These are phyloP conservation scores for Panopea generosa DNA, from an alignment of 2,888 invertebrate genomes.

Conservation along the genomic window DNA sequence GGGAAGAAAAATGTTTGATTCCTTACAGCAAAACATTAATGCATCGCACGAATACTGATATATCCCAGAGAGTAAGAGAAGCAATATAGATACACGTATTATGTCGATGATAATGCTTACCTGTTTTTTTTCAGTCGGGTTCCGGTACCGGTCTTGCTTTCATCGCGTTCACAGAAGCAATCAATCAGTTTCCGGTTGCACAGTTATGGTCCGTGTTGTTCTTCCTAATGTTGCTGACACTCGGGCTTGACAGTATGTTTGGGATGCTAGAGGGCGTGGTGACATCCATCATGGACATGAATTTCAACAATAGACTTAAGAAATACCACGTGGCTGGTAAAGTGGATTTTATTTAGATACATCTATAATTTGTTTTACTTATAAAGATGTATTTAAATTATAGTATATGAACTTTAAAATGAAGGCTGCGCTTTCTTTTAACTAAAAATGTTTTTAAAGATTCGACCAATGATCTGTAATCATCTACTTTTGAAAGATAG, in stretches of 20 bases:
- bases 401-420: too few relatives aligned
- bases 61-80: too few relatives aligned
- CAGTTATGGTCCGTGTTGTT: conserved; percentile 98
- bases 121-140: conserved; percentile 91
- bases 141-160: conserved; percentile 98
- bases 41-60: too few relatives aligned
- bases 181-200: conserved; percentile 95
- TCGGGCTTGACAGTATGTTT: conserved; percentile 97
- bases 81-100: too few relatives aligned
- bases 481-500: too few relatives aligned
- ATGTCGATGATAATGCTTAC: too few relatives aligned
- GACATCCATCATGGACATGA: conserved; percentile 97
- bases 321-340: conserved; percentile 63
- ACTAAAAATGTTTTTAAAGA: too few relatives aligned
- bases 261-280: conserved; percentile 98
- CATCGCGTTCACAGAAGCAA: conserved; percentile 98
- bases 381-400: too few relatives aligned
- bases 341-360: not conserved
- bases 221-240: conserved; percentile 96
- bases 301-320: conserved; percentile 90
- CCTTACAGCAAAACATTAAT: too few relatives aligned
- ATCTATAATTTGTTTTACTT: not conserved
- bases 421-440: too few relatives aligned
- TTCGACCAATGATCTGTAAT: too few relatives aligned
- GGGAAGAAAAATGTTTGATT: too few relatives aligned